A percentile compares a stretch with the other conserved stretches of the same genome.
Evolutionary conservation across 2,888 invertebrate genomes (phyloP).

Genomic region (Urechis unicinctus): DNA sequence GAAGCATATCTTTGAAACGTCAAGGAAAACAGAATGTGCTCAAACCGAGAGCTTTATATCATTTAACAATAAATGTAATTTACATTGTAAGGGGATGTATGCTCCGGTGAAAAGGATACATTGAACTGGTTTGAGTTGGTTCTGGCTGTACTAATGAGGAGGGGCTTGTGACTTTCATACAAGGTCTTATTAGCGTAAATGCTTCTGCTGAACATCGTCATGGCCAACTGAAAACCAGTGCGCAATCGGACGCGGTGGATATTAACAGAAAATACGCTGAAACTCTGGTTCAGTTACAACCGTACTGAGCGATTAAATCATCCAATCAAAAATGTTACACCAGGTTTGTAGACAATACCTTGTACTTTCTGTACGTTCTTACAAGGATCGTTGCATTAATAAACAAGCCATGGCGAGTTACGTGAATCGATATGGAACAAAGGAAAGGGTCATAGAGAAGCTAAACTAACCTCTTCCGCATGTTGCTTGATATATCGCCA

Average conservation of each 20-base stretch:
- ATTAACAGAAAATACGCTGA: no score
- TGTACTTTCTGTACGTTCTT: no score
- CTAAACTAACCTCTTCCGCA: slow-evolving; percentile 20
- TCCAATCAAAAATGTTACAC: no score
- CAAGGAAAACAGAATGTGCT: slow-evolving; percentile 9
- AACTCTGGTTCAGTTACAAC: no score
- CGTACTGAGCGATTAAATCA: no score
- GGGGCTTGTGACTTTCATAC: slow-evolving; percentile 23
- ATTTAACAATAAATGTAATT: not conserved
- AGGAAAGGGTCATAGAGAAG: not conserved
- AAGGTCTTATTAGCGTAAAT: slow-evolving; percentile 26
- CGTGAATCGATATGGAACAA: no score
- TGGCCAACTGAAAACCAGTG: slow-evolving; percentile 22
- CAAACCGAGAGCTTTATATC: no score
- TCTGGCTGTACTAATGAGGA: slow-evolving; percentile 25
- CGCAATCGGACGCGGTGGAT: no score
- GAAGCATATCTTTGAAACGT: slow-evolving; percentile 27
- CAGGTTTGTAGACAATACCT: no score
- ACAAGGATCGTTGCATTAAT: no score
- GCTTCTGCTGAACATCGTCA: slow-evolving; percentile 27
- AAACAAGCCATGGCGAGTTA: no score
- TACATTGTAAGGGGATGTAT: no score
- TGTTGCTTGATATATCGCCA: slow-evolving; percentile 24
- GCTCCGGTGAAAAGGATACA: slow-evolving; percentile 26
- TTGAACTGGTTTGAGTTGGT: slow-evolving; percentile 22